Evolutionary conservation across 2,113 vertebrate genomes (phyloP).

Genomic region (Semnornis frantzii): DNA sequence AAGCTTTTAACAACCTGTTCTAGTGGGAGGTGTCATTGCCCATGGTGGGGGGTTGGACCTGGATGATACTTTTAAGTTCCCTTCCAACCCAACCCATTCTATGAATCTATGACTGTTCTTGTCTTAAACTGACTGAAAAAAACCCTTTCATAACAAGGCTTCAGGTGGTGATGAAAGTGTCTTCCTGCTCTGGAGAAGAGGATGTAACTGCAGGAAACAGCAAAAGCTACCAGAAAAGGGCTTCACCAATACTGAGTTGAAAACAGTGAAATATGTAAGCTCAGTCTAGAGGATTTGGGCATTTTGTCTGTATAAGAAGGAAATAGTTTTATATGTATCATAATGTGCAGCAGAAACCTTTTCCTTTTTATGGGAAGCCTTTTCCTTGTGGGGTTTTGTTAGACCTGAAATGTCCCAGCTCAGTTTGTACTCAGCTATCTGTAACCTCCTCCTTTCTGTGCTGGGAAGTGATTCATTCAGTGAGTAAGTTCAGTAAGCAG

Average conservation of each 20-base stretch:
- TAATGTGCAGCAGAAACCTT: not conserved
- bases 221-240: not conserved
- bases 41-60: no score
- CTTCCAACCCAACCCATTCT: no score
- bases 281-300: not conserved
- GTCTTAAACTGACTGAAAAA: not conserved
- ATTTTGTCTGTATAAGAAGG: not conserved
- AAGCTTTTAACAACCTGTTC: no score
- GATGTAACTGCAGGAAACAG: not conserved
- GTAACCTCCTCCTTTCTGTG: not conserved
- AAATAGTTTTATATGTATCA: not conserved
- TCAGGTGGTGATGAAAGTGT: not conserved
- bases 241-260: fast-evolving
- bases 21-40: no score
- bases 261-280: fast-evolving
- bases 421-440: not conserved
- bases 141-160: not conserved
- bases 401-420: not conserved
- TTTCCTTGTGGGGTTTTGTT: not conserved
- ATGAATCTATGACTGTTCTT: no score
- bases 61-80: no score
- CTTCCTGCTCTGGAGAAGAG: not conserved
- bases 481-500: not conserved
- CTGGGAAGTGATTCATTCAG: not conserved
- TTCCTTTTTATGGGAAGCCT: not conserved